These are phyloP conservation scores for Zaprionus taronus DNA, from an alignment of 1,140 invertebrate genomes.

Conservation along the genomic window DNA sequence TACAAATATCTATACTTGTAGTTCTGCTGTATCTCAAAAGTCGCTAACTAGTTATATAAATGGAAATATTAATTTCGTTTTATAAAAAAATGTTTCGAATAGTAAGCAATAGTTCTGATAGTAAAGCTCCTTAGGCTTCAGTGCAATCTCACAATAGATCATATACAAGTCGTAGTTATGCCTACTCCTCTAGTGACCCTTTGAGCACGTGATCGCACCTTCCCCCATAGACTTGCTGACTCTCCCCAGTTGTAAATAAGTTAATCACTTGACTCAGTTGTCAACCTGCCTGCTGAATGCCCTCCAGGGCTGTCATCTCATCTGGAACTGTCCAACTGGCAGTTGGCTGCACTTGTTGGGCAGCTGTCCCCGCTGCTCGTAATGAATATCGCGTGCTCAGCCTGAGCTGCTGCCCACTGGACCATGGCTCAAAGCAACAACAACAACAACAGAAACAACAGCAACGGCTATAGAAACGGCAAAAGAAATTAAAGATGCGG, in stretches of 20 bases:
- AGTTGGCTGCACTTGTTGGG: constrained; percentile 62
- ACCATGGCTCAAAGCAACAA: constrained; percentile 48
- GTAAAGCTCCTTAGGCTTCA: too few relatives aligned
- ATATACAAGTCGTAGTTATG: not conserved
- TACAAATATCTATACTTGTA: too few relatives aligned
- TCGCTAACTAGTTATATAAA: too few relatives aligned
- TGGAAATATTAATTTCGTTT: too few relatives aligned
- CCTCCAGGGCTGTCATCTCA: constrained; percentile 55
- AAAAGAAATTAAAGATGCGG: constrained; percentile 77
- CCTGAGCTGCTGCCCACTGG: constrained; percentile 59
- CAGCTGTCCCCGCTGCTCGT: constrained; percentile 42
- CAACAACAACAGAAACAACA: constrained; percentile 8
- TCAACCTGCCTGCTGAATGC: constrained; percentile 64
- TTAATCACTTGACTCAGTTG: constrained; percentile 69
- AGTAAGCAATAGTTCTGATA: too few relatives aligned
- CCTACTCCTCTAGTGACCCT: not conserved
- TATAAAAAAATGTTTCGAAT: too few relatives aligned
- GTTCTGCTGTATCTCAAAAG: too few relatives aligned
- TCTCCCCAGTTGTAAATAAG: constrained; percentile 7
- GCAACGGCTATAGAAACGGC: constrained; percentile 8
- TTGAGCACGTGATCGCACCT: not conserved
- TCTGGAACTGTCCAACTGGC: constrained; percentile 39
- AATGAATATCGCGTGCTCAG: constrained; percentile 72
- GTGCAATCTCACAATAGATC: not conserved
- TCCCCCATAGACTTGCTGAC: not conserved